Evolutionary conservation across 2,888 invertebrate species (phyloP), one percentile per base, ranked within the genome.

Genomic region (Hypomecis atomaria): DNA sequence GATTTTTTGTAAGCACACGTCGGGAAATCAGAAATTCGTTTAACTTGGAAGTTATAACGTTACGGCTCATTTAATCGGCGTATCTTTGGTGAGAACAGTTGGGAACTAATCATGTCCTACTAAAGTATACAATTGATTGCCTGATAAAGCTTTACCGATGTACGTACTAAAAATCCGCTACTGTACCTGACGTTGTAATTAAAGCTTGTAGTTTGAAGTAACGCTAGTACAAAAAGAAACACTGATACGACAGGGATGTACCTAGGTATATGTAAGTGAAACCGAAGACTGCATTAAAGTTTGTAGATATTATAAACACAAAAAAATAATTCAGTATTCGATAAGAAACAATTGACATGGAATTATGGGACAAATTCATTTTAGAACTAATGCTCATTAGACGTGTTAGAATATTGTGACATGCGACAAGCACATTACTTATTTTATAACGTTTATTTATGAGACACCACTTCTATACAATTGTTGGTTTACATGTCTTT

Each of bases 211-310:
- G 84, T 82, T 80, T 79, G 78, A 84, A 85, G 83, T 65, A 86
- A 85, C 81, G 85, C 88, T 91, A 90, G 90, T 91, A 92, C 91
- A 92, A 90, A 90, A 65, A 79, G 78, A 83, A 79, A 89, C 89
- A 86, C 86, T 87, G 85, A 87, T 84, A 84, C 84, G 82, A 91
- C 91, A 92, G 92, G 92, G 92, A 87, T 86, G 85, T 86, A 87
- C 85, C 83, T 86, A 81, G 74, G 75, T 78, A 84, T 85, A 84
- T 88, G 82, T 92, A 91, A 92, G 91, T 85, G 85, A 85, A 91
- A 88, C 85, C 84, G 88, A 92, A 92, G 92, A 92, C 92, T 92
- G 92, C 87, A 85, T 74, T 83, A 88, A 89, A 86, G 83, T 86
- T 87, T 86, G 83, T 92, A 90, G 85, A 87, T 89, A 88, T 88